Evolutionary conservation across 2,797 vertebrate genomes (phyloP), one percentile per base, ranked within the genome.

Genomic region (Spinibarbus caldwelli): DNA sequence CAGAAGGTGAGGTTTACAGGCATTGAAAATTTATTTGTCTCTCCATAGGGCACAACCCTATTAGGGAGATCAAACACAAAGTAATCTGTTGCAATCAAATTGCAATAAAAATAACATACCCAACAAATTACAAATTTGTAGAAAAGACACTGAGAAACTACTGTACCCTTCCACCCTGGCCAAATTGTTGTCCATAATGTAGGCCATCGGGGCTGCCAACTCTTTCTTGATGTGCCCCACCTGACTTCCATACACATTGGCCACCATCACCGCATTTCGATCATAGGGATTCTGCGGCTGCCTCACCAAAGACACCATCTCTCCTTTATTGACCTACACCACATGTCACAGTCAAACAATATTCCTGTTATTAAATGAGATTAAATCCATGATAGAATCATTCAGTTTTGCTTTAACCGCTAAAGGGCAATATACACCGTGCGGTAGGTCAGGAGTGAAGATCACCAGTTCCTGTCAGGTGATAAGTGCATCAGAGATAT

Each of bases 261-360:
- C 94, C 14, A 98, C 97, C 95, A 96, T 97, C 86, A 98, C 95
- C 5, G 97, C 96, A 59, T 98, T 97, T 80, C 88, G 91, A 91
- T 99, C 97, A 6, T 97, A 96, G 0, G 91, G 94, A 87, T 99
- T 98, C 82, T 92, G 93, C 0, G 96, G 97, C 26, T 99, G 85
- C 81, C 97, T 94, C 87, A 97, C 96, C 79, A 98, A 94, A 19
- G 96, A 95, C 29, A 98, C 96, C 97, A 98, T 97, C 93, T 99
- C 97, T 82, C 97, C 96, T 88, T 88, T 95, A 91, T 96, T 98
- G 77, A 98, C 97, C 97, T 98, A 91, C 62, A 10, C n/a, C n/a
- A 87, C 78, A 83, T 34, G 10, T 41, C 47, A 78, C 19, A 49
- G 15, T 45, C 5, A 67, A 54, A 79, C n/a, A 52, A 29, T n/a